Evolutionary conservation across 2,888 invertebrate species (phyloP), one percentile per base, ranked within the genome.

Genomic region (Napeogenes inachia): DNA sequence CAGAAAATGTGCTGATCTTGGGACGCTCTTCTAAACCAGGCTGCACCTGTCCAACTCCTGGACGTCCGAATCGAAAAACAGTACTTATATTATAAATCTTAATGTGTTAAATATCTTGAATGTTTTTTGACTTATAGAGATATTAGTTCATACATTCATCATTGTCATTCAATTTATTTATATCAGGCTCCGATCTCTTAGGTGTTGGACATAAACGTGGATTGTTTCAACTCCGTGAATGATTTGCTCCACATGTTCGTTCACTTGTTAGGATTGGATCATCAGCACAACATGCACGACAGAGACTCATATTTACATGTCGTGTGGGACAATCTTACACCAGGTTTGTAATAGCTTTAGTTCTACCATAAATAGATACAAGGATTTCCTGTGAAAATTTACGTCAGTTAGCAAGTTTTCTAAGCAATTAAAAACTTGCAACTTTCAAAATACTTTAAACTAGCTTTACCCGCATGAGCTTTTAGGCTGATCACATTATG

Each of bases 211-310:
- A 81, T 89, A 56, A 80, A 76, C 56, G 69, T 75, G 0, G 89
- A 87, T 65, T 90, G 89, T 68, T 90, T 90, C 71, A 87, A 89
- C 72, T 85, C 89, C 0, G 87, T 83, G 2, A 89, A 89, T 63
- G 85, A 87, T 57, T 71, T 90, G 5, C 79, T 90, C 4, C 89
- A 90, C 62, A 50, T 87, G 4, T 87, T 89, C 65, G 84, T 85
- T 2, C 89, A 89, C 56, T 64, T 88, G 2, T 68, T 89, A 13
- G 89, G 89, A 0, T 61, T 89, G 59, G 89, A 89, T n/a, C 89
- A 90, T 59, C 89, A 90, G 59, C 89, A 90, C 71, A 88, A 87
- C 56, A 87, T 83, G 82, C 75, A 87, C 61, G 89, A 90, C 55
- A 73, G 89, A 12, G 89, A 89, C 61, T 73, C 77, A 0, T 89